Conservation (phyloP, 2,888 invertebrate species). For the Lymantria monacha region DNA sequence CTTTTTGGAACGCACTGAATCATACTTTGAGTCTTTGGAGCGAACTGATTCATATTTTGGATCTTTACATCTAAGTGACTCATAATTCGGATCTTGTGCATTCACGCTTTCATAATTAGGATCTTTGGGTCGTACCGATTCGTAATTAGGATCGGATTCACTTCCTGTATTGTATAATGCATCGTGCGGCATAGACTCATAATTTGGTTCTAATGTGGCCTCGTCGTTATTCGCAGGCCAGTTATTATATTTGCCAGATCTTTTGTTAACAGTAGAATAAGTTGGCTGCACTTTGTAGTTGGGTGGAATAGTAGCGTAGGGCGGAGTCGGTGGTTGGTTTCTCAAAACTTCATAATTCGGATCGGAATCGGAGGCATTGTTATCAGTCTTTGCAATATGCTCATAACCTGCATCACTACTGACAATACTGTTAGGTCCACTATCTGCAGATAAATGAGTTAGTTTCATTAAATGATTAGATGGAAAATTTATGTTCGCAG, state of each 20-base stretch:
- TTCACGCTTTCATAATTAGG: conserved; percentile 88
- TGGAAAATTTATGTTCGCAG: conserved; percentile 44
- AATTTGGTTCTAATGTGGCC: conserved; percentile 86
- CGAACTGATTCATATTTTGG: conserved; percentile 82
- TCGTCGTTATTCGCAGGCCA: conserved; percentile 79
- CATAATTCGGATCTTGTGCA: conserved; percentile 85
- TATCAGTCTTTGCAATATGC: conserved; percentile 78
- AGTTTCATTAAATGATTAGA: conserved; percentile 61
- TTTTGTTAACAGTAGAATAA: conserved; percentile 81
- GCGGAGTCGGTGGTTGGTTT: conserved; percentile 77
- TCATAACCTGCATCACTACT: conserved; percentile 89
- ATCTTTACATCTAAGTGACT: conserved; percentile 84
- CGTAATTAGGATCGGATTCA: conserved; percentile 88
- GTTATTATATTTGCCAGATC: conserved; percentile 76
- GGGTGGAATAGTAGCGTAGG: conserved; percentile 73
- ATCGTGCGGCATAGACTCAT: conserved; percentile 87
- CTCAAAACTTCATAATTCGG: conserved; percentile 91
- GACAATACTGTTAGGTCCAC: conserved; percentile 83
- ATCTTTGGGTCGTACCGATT: conserved; percentile 85
- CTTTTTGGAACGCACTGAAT: conserved; percentile 83
- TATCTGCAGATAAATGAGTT: conserved; percentile 63
- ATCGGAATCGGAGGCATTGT: conserved; percentile 84
- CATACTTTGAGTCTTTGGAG: conserved; percentile 86
- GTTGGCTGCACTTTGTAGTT: conserved; percentile 72
- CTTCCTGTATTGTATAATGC: conserved; percentile 86